Percentiles rank a stretch among this genome's conserved stretches.
These are phyloP conservation scores for Sinocyclocheilus rhinocerous DNA, from an alignment of 2,113 vertebrate species.

Conservation along the genomic window DNA sequence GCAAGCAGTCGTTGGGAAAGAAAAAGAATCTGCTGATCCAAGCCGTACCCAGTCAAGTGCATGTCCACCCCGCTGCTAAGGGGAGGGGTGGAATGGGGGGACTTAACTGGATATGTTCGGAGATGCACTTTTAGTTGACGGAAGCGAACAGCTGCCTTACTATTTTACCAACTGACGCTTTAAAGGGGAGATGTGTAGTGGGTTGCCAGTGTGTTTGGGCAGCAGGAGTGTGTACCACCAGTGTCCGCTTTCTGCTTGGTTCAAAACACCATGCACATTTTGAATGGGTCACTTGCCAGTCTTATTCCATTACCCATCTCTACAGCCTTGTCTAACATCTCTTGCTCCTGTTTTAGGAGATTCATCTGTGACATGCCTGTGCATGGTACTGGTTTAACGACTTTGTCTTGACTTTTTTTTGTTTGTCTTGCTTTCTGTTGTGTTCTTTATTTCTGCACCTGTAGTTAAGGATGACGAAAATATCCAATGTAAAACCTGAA, in stretches of 20 bases:
- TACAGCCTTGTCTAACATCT: constrained; percentile 82
- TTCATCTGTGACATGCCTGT: constrained; percentile 76
- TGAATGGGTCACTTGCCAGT: constrained; percentile 84
- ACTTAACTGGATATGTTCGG: constrained; percentile 86
- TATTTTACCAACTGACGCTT: constrained; percentile 93
- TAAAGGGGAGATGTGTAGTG: constrained; percentile 81
- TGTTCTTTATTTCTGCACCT: neutral
- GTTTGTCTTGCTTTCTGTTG: constrained; percentile 34
- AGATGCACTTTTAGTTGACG: constrained; percentile 90
- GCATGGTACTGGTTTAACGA: constrained; percentile 76
- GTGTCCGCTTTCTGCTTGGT: constrained; percentile 78
- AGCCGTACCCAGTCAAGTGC: constrained; percentile 76
- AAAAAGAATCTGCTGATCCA: constrained; percentile 82
- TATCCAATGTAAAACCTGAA: constrained; percentile 7
- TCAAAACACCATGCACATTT: constrained; percentile 78
- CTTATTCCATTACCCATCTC: constrained; percentile 84
- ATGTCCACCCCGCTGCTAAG: constrained; percentile 78
- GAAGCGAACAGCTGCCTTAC: constrained; percentile 96
- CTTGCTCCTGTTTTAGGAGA: constrained; percentile 74
- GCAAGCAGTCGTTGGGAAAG: constrained; percentile 76
- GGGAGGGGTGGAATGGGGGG: constrained; percentile 46
- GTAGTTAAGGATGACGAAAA: neutral
- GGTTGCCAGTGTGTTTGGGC: constrained; percentile 82
- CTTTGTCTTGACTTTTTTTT: constrained; percentile 40
- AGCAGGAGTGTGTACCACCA: constrained; percentile 77